Percentiles rank a stretch among this genome's conserved stretches.
These are phyloP conservation scores for Smittia aterrima DNA, from an alignment of 2,888 invertebrate genomes.

Conservation along the genomic window DNA sequence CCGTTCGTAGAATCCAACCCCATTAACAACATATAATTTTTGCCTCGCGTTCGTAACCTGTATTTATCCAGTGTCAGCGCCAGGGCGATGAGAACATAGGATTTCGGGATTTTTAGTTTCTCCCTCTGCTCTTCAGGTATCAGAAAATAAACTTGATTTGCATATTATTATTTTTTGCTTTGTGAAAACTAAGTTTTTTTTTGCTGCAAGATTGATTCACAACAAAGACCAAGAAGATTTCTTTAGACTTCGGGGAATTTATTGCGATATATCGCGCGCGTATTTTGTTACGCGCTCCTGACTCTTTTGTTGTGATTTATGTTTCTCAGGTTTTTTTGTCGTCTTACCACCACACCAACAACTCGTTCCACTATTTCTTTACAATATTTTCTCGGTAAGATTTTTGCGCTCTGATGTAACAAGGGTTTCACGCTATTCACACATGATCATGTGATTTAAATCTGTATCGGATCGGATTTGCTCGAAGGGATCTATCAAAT, in stretches of 20 bases:
- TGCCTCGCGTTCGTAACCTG: constrained; percentile 41
- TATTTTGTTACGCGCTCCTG: constrained; percentile 39
- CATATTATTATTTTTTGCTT: constrained; percentile 20
- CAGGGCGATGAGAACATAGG: background rate
- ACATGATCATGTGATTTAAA: constrained; percentile 18
- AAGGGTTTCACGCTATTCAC: constrained; percentile 15
- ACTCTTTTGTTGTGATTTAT: constrained; percentile 38
- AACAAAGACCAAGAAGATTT: background rate
- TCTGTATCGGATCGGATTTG: constrained; percentile 12
- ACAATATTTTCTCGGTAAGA: background rate
- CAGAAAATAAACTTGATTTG: background rate
- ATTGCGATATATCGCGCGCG: constrained; percentile 26
- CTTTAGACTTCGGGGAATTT: constrained; percentile 1
- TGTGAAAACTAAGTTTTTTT: background rate
- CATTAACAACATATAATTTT: constrained; percentile 41
- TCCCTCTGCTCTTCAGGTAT: background rate
- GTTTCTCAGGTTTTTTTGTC: background rate
- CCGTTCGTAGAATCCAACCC: background rate
- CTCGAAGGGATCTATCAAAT: background rate
- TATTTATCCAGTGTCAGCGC: constrained; percentile 37
- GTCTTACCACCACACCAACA: background rate
- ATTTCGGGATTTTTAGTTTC: background rate
- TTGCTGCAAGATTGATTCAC: constrained; percentile 13
- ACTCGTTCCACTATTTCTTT: constrained; percentile 13
- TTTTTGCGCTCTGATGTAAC: background rate